phyloP scores from a whole-genome alignment of 2,113 vertebrate species.

The Leptocoma aspasia region DNA sequence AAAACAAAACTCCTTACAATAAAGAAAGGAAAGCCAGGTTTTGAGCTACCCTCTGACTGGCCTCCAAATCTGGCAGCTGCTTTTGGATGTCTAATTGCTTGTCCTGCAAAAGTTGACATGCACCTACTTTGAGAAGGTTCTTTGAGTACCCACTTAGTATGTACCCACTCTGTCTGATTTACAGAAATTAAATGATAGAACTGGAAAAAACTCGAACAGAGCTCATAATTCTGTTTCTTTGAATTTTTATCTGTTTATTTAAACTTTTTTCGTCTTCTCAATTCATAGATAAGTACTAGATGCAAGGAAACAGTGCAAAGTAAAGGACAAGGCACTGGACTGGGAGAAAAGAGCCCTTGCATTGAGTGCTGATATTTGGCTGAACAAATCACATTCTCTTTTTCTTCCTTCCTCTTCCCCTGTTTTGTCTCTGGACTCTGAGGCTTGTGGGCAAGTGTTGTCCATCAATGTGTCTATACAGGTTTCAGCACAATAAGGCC shows the following conservation, averaged over 20 bases:
- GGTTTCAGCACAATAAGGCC: neutral
- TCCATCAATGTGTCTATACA: neutral
- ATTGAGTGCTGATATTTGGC: neutral
- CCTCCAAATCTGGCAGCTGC: conserved; percentile 51
- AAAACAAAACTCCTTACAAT: conserved; percentile 61
- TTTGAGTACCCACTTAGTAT: conserved; percentile 1
- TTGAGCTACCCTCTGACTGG: conserved; percentile 46
- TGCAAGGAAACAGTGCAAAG: neutral
- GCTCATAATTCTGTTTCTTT: neutral
- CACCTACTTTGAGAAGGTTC: conserved; percentile 23
- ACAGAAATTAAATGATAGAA: neutral
- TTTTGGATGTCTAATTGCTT: conserved; percentile 54
- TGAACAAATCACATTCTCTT: neutral
- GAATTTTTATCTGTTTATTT: neutral
- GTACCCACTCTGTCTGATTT: neutral
- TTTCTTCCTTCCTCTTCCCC: neutral
- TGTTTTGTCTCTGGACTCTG: neutral
- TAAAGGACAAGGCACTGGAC: neutral
- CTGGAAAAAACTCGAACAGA: neutral
- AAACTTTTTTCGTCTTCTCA: neutral
- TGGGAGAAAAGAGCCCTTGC: neutral
- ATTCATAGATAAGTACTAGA: neutral
- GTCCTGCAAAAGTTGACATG: conserved; percentile 42
- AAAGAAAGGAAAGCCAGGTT: conserved; percentile 51
- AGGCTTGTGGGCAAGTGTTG: neutral